Evolutionary conservation across 2,797 vertebrate species (phyloP).

Genomic region (Enteromius trimaculatus): DNA sequence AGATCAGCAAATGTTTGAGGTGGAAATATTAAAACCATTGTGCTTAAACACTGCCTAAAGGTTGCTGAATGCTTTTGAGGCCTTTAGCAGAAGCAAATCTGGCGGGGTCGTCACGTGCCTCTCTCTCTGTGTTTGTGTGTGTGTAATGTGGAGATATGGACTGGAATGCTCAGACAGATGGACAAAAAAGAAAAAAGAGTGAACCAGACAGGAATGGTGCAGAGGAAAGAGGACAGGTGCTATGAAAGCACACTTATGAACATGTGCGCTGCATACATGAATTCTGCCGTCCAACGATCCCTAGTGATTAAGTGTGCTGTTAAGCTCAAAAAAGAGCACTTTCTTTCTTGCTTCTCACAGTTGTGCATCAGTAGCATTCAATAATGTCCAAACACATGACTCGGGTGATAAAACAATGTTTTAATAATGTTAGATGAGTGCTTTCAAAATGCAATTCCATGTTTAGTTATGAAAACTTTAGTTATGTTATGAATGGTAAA

Average conservation of each 20-base stretch:
- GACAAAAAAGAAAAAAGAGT: slow-evolving; percentile 5
- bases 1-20: slow-evolving; percentile 34
- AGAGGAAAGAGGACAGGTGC: slow-evolving; percentile 19
- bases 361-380: background rate
- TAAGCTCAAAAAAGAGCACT: slow-evolving; percentile 2
- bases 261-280: background rate
- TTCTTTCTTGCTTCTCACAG: background rate
- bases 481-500: too few species aligned
- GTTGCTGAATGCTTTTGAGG: background rate
- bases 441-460: background rate
- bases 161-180: slow-evolving; percentile 17
- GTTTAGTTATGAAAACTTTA: too few species aligned
- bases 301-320: background rate
- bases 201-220: slow-evolving; percentile 15
- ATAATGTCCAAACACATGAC: background rate
- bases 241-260: slow-evolving; percentile 1
- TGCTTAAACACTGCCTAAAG: slow-evolving; percentile 6
- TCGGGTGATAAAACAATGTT: background rate
- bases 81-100: background rate
- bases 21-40: slow-evolving; percentile 12
- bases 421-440: background rate
- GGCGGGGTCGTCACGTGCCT: slow-evolving; percentile 43
- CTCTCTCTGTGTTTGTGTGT: slow-evolving; percentile 10
- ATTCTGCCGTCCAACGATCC: background rate
- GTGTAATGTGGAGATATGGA: background rate